Evolutionary conservation across 2,888 invertebrate genomes (phyloP).

Genomic region (Microplitis deprimator): DNA sequence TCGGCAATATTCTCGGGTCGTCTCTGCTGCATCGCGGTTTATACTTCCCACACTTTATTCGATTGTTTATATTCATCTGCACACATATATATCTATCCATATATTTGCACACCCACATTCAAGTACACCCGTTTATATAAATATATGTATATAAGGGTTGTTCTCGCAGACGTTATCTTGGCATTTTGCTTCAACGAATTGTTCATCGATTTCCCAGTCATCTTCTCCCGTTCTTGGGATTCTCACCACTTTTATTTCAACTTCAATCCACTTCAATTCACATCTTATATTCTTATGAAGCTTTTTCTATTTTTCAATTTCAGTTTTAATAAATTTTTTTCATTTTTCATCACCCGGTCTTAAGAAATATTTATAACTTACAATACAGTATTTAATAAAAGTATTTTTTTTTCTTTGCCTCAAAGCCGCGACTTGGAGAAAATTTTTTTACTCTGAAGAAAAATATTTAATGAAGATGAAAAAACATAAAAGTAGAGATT

Average conservation of each 20-base stretch:
- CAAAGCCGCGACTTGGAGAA: no score
- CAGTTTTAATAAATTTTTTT: no score
- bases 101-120: background rate
- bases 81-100: background rate
- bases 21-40: constrained; percentile 13
- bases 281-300: background rate
- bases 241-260: background rate
- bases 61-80: background rate
- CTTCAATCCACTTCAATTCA: background rate
- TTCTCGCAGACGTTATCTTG: background rate
- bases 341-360: no score
- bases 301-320: background rate
- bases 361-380: no score
- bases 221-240: background rate
- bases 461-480: no score
- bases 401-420: no score
- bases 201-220: constrained; percentile 12
- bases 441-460: no score
- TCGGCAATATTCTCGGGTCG: constrained; percentile 33
- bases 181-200: constrained; percentile 13
- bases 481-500: background rate
- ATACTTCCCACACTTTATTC: background rate
- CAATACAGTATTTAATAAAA: no score
- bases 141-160: no score
- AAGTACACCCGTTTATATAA: background rate